Percentiles rank a stretch among this genome's conserved stretches.
Conservation (phyloP, 2,888 invertebrate species). For the Alcis repandata region DNA sequence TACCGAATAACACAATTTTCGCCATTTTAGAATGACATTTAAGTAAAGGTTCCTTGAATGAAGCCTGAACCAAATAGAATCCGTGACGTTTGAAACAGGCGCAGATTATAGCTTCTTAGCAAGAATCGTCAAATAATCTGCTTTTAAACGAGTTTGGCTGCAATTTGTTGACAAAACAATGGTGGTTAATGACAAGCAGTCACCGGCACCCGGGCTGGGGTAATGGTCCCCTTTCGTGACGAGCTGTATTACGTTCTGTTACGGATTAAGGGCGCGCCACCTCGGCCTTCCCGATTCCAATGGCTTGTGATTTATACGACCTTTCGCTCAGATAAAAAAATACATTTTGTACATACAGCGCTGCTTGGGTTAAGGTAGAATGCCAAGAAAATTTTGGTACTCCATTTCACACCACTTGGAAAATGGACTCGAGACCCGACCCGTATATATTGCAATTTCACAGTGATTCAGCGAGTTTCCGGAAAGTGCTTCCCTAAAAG, state of each 20-base stretch:
- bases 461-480: constrained; percentile 42
- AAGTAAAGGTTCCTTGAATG: too few species aligned
- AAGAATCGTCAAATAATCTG: constrained; percentile 28
- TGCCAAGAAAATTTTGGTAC: constrained; percentile 43
- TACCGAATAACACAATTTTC: neutral
- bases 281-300: constrained; percentile 56
- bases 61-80: constrained; percentile 11
- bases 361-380: constrained; percentile 17
- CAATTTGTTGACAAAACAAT: constrained; percentile 66
- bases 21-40: too few species aligned
- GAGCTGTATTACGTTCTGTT: constrained; percentile 61
- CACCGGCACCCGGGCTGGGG: constrained; percentile 55
- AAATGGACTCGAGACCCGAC: constrained; percentile 35
- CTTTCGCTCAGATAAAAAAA: constrained; percentile 42
- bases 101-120: constrained; percentile 26
- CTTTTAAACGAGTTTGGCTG: constrained; percentile 53
- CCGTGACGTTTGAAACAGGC: constrained; percentile 21
- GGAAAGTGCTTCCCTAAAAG: constrained; percentile 31
- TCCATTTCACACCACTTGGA: constrained; percentile 42
- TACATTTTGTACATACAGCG: constrained; percentile 32
- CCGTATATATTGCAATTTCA: constrained; percentile 42
- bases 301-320: constrained; percentile 56
- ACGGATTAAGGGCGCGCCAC: constrained; percentile 65
- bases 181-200: constrained; percentile 67
- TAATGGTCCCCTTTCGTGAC: constrained; percentile 73